Evolutionary conservation across 2,888 invertebrate species (phyloP), one percentile per base, ranked within the genome.

Genomic region (Drosophila subquinaria): DNA sequence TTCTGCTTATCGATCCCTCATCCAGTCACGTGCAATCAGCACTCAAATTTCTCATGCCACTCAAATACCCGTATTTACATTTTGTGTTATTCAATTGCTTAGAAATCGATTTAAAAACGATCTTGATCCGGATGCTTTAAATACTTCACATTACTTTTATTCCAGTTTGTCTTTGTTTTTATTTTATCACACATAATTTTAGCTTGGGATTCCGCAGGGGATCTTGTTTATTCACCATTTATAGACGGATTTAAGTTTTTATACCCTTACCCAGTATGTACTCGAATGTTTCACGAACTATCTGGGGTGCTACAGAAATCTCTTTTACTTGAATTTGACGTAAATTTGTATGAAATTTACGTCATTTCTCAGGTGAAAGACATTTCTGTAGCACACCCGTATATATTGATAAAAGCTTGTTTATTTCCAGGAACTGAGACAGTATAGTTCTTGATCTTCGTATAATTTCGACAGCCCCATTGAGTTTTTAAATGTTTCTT

Each of bases 201-300:
- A 78, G 64, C 64, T 52, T 71, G 73, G 86, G 64, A 65, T 73
- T 76, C 75, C 78, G 81, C 76, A 67, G 17, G 61, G 62, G 59
- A 75, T 52, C 62, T 56, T 69, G 53, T 67, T 84, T 73, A 78
- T 74, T 62, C 52, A 73, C 77, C 75, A 81, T 86, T 88, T 82
- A 74, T 64, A 86, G 65, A 73, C 85, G 85, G 85, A 87, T 72
- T 65, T 73, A 20, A 52, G 60, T 56, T 53, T 4, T 13, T 0
- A 57, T 64, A 64, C 64, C 1, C 48, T 55, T 9, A 5, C 10
- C 8, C n/a, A 30, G 10, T 9, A 17, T 3, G 15, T 17, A 15
- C 40, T n/a, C 8, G 8, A 8, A n/a, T 38, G 40, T 3, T 17
- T 9, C 15, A 40, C 8, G 20, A 33, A n/a, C 11, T 11, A 3